Percentiles rank a stretch among this genome's conserved stretches.
Evolutionary conservation across 92 coral and sea anemone species (phyloP).

Genomic region (Micromussa lordhowensis): DNA sequence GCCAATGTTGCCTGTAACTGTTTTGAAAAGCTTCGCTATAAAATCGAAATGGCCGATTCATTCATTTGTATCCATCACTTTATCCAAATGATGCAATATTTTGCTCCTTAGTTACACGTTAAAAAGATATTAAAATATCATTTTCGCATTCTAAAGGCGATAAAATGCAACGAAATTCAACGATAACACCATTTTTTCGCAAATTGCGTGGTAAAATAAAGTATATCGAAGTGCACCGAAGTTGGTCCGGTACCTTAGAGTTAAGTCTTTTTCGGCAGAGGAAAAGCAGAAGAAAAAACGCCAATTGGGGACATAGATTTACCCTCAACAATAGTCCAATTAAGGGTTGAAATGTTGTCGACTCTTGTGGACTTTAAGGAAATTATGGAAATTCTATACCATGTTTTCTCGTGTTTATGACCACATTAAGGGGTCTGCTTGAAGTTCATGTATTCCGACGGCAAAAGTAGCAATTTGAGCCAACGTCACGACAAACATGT

Average conservation of each 20-base stretch:
- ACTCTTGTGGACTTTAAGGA: constrained; percentile 25
- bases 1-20: constrained; percentile 77
- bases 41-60: constrained; percentile 41
- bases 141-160: constrained; percentile 41
- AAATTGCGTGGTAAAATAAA: constrained; percentile 2
- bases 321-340: constrained; percentile 44
- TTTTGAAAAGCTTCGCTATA: constrained; percentile 62
- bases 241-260: background rate
- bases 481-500: constrained; percentile 17
- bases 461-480: constrained; percentile 36
- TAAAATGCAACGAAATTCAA: constrained; percentile 33
- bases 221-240: background rate
- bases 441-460: constrained; percentile 18
- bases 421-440: constrained; percentile 23
- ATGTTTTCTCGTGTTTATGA: constrained; percentile 32
- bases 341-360: constrained; percentile 19
- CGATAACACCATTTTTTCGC: background rate
- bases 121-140: constrained; percentile 58
- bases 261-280: background rate
- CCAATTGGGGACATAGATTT: constrained; percentile 24
- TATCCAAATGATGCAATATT: constrained; percentile 49
- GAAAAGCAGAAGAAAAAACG: background rate
- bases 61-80: constrained; percentile 49
- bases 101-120: constrained; percentile 35
- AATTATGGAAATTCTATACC: constrained; percentile 47